Evolutionary conservation across 2,888 invertebrate species (phyloP).

Genomic region (Calameuta idolon): DNA sequence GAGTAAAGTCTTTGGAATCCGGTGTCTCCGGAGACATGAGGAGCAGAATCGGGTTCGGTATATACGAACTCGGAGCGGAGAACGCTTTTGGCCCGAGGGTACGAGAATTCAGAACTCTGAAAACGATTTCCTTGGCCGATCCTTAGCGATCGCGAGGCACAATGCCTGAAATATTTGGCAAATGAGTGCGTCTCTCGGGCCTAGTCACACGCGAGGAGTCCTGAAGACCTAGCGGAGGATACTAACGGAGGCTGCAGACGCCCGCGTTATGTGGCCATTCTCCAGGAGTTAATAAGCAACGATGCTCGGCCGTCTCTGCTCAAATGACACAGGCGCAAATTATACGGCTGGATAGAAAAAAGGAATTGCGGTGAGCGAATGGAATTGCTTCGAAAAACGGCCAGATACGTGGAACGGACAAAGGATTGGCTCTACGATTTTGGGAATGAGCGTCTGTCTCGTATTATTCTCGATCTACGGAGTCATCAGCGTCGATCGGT

Average conservation of each 20-base stretch:
- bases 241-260: constrained; percentile 10
- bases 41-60: constrained; percentile 1
- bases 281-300: constrained; percentile 15
- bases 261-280: constrained; percentile 13
- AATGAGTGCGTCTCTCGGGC: constrained; percentile 45
- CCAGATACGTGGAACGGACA: too few relatives aligned
- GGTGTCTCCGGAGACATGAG: constrained; percentile 10
- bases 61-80: not conserved
- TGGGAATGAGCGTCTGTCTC: too few relatives aligned
- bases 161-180: constrained; percentile 63
- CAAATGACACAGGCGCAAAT: constrained; percentile 23
- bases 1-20: not conserved
- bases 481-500: too few relatives aligned
- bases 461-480: too few relatives aligned
- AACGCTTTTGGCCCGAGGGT: constrained; percentile 32
- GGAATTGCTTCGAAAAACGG: too few relatives aligned
- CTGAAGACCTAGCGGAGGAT: too few relatives aligned
- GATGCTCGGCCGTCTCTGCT: constrained; percentile 17
- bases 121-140: too few relatives aligned
- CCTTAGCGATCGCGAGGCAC: constrained; percentile 31
- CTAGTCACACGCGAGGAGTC: constrained; percentile 30
- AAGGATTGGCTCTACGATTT: too few relatives aligned
- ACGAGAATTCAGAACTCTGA: constrained; percentile 27
- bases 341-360: constrained; percentile 26
- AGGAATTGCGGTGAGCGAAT: not conserved